Evolutionary conservation across 2,888 invertebrate species (phyloP).

Genomic region (Catocala nupta): DNA sequence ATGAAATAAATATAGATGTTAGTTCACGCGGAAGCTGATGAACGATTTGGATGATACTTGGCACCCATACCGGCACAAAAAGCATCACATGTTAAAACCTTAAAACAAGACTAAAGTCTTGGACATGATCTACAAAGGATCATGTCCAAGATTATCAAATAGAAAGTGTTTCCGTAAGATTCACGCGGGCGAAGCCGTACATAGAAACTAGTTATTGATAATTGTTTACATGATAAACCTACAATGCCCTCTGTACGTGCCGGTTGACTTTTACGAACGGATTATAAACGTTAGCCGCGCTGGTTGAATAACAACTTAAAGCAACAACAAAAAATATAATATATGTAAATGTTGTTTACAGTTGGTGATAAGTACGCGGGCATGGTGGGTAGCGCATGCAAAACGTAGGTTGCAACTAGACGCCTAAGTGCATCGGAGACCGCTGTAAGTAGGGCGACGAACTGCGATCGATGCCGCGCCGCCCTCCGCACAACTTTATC

Average conservation of each 20-base stretch:
- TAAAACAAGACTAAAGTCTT: too few relatives aligned
- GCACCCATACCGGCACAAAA: too few relatives aligned
- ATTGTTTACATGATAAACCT: background rate
- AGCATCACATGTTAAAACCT: too few relatives aligned
- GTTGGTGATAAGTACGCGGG: slow-evolving; percentile 35
- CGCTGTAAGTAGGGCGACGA: slow-evolving; percentile 86
- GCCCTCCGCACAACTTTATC: slow-evolving; percentile 83
- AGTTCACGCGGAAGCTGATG: too few relatives aligned
- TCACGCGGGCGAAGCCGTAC: too few relatives aligned
- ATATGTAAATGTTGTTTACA: slow-evolving; percentile 39
- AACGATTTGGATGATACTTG: too few relatives aligned
- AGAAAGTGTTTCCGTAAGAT: too few relatives aligned
- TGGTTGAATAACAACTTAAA: background rate
- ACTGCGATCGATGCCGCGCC: slow-evolving; percentile 84
- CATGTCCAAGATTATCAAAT: too few relatives aligned
- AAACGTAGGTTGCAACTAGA: slow-evolving; percentile 71
- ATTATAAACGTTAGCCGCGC: too few relatives aligned
- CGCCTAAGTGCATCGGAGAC: slow-evolving; percentile 80
- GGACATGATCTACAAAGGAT: too few relatives aligned
- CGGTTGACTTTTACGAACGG: background rate
- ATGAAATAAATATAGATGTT: too few relatives aligned
- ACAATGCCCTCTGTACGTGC: background rate
- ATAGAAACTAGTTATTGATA: too few relatives aligned
- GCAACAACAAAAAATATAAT: slow-evolving; percentile 21
- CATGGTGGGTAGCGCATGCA: slow-evolving; percentile 51